These are phyloP conservation scores for Acanthosepion esculentum DNA, from an alignment of 2,888 invertebrate genomes.

Conservation along the genomic window DNA sequence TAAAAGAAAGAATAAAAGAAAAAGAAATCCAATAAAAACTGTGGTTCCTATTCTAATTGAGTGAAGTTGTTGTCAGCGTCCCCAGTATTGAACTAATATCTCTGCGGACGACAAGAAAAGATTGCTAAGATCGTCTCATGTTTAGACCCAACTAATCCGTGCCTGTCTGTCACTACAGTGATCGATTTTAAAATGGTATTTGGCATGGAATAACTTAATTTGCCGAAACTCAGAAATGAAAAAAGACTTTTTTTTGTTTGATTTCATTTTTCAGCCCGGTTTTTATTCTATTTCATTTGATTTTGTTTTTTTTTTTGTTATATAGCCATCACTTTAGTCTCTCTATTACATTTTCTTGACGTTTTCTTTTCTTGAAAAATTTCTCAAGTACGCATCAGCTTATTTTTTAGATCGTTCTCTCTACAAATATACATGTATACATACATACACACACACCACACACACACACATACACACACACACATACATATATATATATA, in stretches of 20 bases:
- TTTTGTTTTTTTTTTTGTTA: background rate
- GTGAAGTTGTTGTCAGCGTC: constrained; percentile 12
- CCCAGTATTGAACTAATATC: constrained; percentile 33
- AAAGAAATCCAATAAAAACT: background rate
- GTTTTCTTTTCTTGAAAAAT: background rate
- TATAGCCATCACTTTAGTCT: background rate
- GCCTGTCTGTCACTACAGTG: constrained; percentile 14
- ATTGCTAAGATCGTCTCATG: background rate
- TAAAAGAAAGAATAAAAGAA: background rate
- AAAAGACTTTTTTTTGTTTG: background rate
- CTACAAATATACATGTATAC: background rate
- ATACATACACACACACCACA: background rate
- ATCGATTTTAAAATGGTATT: constrained; percentile 33
- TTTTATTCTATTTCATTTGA: background rate
- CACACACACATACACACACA: background rate
- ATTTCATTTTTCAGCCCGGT: too few species aligned
- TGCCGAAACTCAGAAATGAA: background rate
- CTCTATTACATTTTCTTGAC: background rate
- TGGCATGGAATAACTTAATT: constrained; percentile 33
- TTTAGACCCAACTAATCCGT: constrained; percentile 14
- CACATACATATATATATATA: background rate
- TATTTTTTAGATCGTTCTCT: background rate
- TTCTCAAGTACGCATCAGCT: background rate
- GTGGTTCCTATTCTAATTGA: background rate
- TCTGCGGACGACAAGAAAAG: background rate